phyloP scores from a whole-genome alignment of 2,888 invertebrate species.

The Drosophila algonquin region DNA sequence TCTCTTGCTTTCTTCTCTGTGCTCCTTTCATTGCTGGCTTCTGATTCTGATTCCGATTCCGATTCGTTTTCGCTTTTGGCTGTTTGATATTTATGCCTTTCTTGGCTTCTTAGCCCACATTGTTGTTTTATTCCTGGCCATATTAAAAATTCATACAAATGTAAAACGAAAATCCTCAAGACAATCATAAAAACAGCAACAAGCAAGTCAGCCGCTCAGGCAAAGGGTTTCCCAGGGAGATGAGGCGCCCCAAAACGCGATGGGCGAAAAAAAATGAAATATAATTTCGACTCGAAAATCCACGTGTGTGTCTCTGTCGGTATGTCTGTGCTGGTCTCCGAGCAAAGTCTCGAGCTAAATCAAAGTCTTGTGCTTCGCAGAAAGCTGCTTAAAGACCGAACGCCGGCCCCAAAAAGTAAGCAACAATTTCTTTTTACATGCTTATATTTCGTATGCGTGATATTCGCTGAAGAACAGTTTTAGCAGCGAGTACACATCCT shows the following conservation, averaged over 20 bases:
- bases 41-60: slow-evolving; percentile 60
- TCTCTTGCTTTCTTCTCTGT: slow-evolving; percentile 4
- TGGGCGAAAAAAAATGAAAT: slow-evolving; percentile 74
- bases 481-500: no score
- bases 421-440: slow-evolving; percentile 13
- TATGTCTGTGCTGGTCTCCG: slow-evolving; percentile 13
- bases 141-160: slow-evolving; percentile 79
- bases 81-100: slow-evolving; percentile 71
- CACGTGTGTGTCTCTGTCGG: slow-evolving; percentile 23
- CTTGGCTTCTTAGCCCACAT: slow-evolving; percentile 33
- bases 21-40: slow-evolving; percentile 21
- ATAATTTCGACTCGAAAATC: slow-evolving; percentile 54
- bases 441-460: slow-evolving; percentile 23
- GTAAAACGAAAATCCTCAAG: slow-evolving; percentile 79
- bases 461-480: background rate
- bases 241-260: slow-evolving; percentile 45
- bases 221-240: slow-evolving; percentile 45
- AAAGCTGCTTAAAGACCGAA: slow-evolving; percentile 23
- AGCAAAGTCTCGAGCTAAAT: slow-evolving; percentile 44
- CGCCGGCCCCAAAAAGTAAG: slow-evolving; percentile 38
- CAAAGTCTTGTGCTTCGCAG: slow-evolving; percentile 51
- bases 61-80: slow-evolving; percentile 71
- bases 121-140: slow-evolving; percentile 55
- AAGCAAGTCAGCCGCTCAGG: background rate
- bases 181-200: slow-evolving; percentile 70